A percentile compares a stretch with the other conserved stretches of the same genome.
These are phyloP conservation scores for Casuarius casuarius DNA, from an alignment of 2,113 vertebrate species.

Conservation along the genomic window DNA sequence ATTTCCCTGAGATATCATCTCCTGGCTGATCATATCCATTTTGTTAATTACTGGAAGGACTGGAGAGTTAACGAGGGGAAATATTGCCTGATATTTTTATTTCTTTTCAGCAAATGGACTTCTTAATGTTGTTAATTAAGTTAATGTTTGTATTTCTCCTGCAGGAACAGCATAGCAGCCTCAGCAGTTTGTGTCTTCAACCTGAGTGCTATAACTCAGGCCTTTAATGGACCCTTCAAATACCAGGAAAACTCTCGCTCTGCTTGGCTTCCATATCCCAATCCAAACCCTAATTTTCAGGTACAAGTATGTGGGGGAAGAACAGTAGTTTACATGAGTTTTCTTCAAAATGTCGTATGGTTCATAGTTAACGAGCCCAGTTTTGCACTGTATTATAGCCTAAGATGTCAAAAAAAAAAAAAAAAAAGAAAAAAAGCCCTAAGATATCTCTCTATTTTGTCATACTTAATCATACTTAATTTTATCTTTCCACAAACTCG, in stretches of 20 bases:
- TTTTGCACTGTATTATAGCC: not conserved
- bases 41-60: not conserved
- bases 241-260: constrained; percentile 96
- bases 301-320: constrained; percentile 60
- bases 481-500: not conserved
- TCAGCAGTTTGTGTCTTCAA: constrained; percentile 98
- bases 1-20: not conserved
- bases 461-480: not conserved
- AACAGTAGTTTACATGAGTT: not conserved
- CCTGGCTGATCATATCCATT: not conserved
- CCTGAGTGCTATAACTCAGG: constrained; percentile 91
- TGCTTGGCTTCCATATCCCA: constrained; percentile 95
- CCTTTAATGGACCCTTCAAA: constrained; percentile 95
- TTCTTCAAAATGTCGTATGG: not conserved
- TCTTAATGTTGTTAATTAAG: not conserved
- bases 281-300: constrained; percentile 98
- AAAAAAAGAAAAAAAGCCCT: not conserved
- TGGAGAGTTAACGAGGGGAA: not conserved
- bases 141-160: constrained; percentile 27
- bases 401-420: not conserved
- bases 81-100: not conserved
- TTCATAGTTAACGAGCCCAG: not conserved
- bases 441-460: not conserved
- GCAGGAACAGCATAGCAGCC: constrained; percentile 95
- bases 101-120: not conserved